Conservation (phyloP, 2,113 vertebrate species). For the Trichechus manatus region DNA sequence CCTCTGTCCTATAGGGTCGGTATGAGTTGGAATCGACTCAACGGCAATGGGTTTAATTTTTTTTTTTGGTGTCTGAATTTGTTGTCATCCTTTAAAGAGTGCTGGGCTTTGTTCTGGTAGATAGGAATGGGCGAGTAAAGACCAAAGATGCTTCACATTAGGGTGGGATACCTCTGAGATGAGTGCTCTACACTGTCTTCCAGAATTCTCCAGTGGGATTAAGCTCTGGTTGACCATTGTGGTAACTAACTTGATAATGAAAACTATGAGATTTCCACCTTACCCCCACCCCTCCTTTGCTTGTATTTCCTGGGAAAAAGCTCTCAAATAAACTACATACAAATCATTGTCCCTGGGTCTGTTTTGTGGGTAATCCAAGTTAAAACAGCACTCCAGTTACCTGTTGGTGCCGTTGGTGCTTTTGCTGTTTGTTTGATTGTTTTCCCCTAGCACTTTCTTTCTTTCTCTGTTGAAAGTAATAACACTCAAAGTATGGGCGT, state of each 20-base stretch:
- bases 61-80: background rate
- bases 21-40: too few species aligned
- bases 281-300: rapidly evolving
- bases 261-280: background rate
- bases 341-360: background rate
- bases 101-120: background rate
- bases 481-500: background rate
- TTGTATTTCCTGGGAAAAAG: background rate
- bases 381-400: too few species aligned
- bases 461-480: background rate
- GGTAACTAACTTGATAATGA: background rate
- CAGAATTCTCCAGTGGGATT: background rate
- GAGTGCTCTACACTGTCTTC: background rate
- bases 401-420: too few species aligned
- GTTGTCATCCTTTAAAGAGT: background rate
- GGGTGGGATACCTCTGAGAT: background rate
- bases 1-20: too few species aligned
- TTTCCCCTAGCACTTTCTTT: background rate
- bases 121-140: background rate
- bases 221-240: background rate
- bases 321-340: background rate
- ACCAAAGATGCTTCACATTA: background rate
- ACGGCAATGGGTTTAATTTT: background rate
- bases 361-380: too few species aligned
- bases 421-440: background rate